These are phyloP conservation scores for Ornithorhynchus anatinus DNA, from an alignment of 2,113 vertebrate species.

Conservation along the genomic window DNA sequence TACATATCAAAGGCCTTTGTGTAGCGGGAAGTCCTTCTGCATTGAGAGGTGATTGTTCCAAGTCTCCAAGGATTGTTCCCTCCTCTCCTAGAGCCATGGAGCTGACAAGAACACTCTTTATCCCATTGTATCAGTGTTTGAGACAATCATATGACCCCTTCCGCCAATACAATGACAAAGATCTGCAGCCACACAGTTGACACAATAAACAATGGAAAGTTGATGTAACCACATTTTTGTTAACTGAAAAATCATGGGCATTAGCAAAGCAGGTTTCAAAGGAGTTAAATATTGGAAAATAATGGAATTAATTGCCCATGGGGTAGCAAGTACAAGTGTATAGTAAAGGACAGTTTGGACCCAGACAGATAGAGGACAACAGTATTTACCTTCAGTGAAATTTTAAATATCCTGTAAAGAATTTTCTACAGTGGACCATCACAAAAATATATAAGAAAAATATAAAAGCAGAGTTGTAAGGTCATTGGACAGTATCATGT, in stretches of 20 bases:
- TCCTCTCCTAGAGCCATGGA: constrained; percentile 21
- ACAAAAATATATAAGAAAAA: too few relatives aligned
- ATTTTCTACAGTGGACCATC: too few relatives aligned
- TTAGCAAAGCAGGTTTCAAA: not conserved
- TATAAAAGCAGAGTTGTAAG: too few relatives aligned
- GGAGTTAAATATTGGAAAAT: not conserved
- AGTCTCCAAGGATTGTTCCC: not conserved
- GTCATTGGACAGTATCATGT: too few relatives aligned
- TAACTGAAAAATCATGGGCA: constrained; percentile 33
- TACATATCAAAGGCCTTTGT: not conserved
- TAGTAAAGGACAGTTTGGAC: not conserved
- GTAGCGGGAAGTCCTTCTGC: constrained; percentile 3
- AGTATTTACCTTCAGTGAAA: too few relatives aligned
- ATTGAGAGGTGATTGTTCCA: constrained; percentile 14
- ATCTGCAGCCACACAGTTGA: not conserved
- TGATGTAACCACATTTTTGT: constrained; percentile 54
- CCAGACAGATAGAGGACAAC: too few relatives aligned
- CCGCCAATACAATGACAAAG: constrained; percentile 52
- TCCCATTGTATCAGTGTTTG: constrained; percentile 54
- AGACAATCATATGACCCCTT: constrained; percentile 25
- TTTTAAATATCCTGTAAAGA: too few relatives aligned
- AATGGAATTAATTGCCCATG: not conserved
- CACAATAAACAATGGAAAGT: constrained; percentile 33
- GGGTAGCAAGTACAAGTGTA: not conserved
- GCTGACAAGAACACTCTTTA: constrained; percentile 53